These are phyloP conservation scores for Parnassius mnemosyne DNA, from an alignment of 2,888 invertebrate genomes.

Conservation along the genomic window DNA sequence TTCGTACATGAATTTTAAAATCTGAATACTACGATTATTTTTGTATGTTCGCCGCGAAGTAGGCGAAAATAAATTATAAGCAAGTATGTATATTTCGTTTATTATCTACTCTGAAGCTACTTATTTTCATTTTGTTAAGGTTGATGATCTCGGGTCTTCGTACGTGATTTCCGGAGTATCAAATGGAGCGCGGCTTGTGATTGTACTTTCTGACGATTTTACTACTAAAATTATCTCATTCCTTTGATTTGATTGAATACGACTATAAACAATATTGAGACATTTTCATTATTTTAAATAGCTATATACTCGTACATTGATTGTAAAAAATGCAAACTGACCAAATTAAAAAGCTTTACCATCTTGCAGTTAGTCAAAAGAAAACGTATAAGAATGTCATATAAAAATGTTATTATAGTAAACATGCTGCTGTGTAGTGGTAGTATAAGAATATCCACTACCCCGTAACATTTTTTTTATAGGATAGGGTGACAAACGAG, in stretches of 20 bases:
- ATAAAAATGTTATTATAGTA: no score
- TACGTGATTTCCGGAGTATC: conserved; percentile 26
- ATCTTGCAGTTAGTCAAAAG: no score
- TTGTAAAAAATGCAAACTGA: not conserved
- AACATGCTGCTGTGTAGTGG: no score
- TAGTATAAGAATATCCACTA: no score
- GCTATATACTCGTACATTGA: not conserved
- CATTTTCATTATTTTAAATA: not conserved
- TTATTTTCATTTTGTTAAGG: conserved; percentile 26
- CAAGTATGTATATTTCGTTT: conserved; percentile 11
- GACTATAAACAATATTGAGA: not conserved
- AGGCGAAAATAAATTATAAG: conserved; percentile 26
- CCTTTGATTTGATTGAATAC: conserved; percentile 2
- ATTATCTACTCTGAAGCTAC: conserved; percentile 11
- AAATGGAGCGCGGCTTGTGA: conserved; percentile 19
- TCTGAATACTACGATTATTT: conserved; percentile 59
- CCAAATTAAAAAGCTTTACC: no score
- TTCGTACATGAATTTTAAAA: conserved; percentile 60
- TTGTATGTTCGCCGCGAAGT: conserved; percentile 42
- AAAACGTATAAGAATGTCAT: no score
- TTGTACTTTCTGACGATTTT: conserved; percentile 6
- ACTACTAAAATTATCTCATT: not conserved
- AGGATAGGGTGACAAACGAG: no score
- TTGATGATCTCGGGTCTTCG: conserved; percentile 31
- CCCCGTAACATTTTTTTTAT: no score